These are phyloP conservation scores for Eulemur rubriventer DNA, from an alignment of 2,797 vertebrate species.

Conservation along the genomic window DNA sequence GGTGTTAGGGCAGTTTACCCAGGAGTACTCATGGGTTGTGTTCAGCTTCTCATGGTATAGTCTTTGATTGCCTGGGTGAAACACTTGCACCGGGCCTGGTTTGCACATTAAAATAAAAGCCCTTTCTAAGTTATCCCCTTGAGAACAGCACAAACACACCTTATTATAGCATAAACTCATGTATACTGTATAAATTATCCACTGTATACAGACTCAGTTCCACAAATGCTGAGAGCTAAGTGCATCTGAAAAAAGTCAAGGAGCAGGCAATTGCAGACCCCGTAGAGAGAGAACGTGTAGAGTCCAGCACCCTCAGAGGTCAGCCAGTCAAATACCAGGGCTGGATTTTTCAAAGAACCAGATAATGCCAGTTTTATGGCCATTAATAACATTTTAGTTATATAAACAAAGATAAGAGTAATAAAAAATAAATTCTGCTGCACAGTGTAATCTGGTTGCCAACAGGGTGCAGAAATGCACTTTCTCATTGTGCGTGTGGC, in stretches of 20 bases:
- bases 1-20: not conserved
- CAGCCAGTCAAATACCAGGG: slow-evolving; percentile 81
- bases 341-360: slow-evolving; percentile 82
- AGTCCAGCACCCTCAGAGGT: slow-evolving; percentile 74
- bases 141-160: not conserved
- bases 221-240: not conserved
- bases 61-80: not conserved
- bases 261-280: not conserved
- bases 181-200: not conserved
- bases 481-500: not conserved
- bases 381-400: slow-evolving; percentile 86
- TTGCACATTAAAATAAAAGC: not conserved
- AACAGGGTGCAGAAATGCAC: slow-evolving; percentile 35
- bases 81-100: not conserved
- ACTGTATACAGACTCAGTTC: not conserved
- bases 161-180: not conserved
- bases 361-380: slow-evolving; percentile 84
- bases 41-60: not conserved
- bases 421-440: slow-evolving; percentile 83
- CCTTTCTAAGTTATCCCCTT: not conserved
- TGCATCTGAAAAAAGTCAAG: not conserved
- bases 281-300: slow-evolving; percentile 11
- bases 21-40: not conserved
- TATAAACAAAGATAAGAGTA: slow-evolving; percentile 85
- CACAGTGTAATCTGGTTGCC: slow-evolving; percentile 47